Evolutionary conservation across 2,888 invertebrate genomes (phyloP).

Genomic region (Lasius fuliginosus): DNA sequence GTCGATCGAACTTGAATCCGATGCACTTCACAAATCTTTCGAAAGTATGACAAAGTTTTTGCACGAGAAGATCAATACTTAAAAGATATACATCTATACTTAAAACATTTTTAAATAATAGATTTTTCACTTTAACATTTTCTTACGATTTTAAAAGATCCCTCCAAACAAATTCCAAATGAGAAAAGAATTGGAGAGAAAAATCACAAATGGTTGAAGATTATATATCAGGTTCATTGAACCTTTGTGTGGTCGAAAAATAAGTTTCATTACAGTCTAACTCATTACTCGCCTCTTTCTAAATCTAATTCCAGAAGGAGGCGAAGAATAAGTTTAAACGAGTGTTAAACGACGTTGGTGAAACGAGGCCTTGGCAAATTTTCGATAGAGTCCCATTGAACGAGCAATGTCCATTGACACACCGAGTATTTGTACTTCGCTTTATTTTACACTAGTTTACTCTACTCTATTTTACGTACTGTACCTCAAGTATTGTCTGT

Average conservation of each 20-base stretch:
- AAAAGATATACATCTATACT: neutral
- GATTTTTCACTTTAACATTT: constrained; percentile 14
- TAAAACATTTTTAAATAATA: constrained; percentile 36
- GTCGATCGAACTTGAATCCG: constrained; percentile 7
- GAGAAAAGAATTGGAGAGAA: neutral
- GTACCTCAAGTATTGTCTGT: constrained; percentile 78
- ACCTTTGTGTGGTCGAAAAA: neutral
- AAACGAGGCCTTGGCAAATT: constrained; percentile 11
- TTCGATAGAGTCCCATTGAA: constrained; percentile 19
- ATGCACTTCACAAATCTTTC: neutral
- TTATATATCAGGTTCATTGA: neutral
- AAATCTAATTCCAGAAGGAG: neutral
- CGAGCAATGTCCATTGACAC: constrained; percentile 56
- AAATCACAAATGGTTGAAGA: neutral
- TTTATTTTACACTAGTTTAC: constrained; percentile 61
- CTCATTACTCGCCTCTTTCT: neutral
- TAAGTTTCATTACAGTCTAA: constrained; percentile 15
- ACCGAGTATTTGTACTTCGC: constrained; percentile 74
- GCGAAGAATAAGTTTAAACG: neutral
- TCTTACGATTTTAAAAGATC: constrained; percentile 25
- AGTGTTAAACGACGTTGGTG: constrained; percentile 25
- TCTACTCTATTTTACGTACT: constrained; percentile 69
- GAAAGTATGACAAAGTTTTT: neutral
- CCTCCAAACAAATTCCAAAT: neutral
- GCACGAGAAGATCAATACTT: neutral